These are phyloP conservation scores for Eupelmus urozonus DNA, from an alignment of 2,888 invertebrate genomes.

Conservation along the genomic window DNA sequence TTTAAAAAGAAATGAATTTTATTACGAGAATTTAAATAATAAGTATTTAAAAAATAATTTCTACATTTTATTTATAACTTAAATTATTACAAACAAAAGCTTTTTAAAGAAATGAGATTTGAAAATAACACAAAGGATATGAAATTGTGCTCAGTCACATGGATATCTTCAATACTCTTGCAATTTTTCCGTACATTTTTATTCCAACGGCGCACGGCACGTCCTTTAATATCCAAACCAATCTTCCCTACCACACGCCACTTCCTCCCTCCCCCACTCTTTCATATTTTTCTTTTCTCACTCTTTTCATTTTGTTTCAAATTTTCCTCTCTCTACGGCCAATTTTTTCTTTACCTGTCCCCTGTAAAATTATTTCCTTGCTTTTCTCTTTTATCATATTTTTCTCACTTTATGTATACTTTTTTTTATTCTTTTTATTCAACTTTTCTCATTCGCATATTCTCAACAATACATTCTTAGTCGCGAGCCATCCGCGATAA, in stretches of 20 bases:
- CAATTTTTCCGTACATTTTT: constrained; percentile 49
- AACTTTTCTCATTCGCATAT: no score
- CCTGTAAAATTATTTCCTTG: not conserved
- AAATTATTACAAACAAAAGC: not conserved
- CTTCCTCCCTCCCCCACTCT: constrained; percentile 61
- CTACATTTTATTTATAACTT: no score
- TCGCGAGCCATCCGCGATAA: no score
- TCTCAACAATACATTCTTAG: no score
- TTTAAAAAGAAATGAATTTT: no score
- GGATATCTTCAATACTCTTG: constrained; percentile 23
- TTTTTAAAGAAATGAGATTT: not conserved
- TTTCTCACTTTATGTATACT: not conserved
- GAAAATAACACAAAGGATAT: not conserved
- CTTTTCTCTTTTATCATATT: not conserved
- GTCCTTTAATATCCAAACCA: constrained; percentile 67
- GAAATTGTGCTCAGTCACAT: not conserved
- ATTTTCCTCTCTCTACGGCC: constrained; percentile 19
- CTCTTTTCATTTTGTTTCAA: constrained; percentile 35
- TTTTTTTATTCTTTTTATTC: no score
- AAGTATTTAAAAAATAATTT: no score
- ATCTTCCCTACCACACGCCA: constrained; percentile 60
- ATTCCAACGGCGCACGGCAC: constrained; percentile 50
- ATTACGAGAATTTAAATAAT: no score
- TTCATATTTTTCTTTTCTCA: not conserved
- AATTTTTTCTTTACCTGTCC: not conserved